These are phyloP conservation scores for Phasia obesa DNA, from an alignment of 2,888 invertebrate species.

Conservation along the genomic window DNA sequence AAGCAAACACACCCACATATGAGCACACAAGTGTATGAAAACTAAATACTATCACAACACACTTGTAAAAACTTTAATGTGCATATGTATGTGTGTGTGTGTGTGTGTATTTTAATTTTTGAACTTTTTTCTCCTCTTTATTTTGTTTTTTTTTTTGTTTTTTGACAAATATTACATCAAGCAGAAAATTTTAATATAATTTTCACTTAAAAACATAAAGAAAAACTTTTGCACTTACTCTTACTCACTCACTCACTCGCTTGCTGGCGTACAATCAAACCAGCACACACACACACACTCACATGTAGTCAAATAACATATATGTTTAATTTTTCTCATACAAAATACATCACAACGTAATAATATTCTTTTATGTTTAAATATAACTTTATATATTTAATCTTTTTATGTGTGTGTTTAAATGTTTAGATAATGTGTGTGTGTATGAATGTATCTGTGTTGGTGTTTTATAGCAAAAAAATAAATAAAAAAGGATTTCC, in stretches of 20 bases:
- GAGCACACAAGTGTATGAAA: neutral
- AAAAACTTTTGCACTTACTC: slow-evolving; percentile 73
- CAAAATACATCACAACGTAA: slow-evolving; percentile 14
- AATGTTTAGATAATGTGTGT: slow-evolving; percentile 14
- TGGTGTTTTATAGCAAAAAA: slow-evolving; percentile 23
- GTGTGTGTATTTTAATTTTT: slow-evolving; percentile 70
- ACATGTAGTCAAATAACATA: slow-evolving; percentile 53
- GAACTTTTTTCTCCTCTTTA: slow-evolving; percentile 63
- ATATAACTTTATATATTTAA: slow-evolving; percentile 51
- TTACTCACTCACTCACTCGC: slow-evolving; percentile 72
- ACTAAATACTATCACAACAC: slow-evolving; percentile 23
- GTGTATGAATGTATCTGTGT: neutral
- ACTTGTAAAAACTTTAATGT: slow-evolving; percentile 2
- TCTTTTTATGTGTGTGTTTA: neutral
- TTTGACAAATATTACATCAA: slow-evolving; percentile 80
- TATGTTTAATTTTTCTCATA: slow-evolving; percentile 40
- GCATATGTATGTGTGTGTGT: slow-evolving; percentile 57
- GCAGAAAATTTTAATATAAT: slow-evolving; percentile 81
- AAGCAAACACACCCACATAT: neutral
- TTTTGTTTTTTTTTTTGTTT: slow-evolving; percentile 59
- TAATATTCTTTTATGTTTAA: slow-evolving; percentile 36
- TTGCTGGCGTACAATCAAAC: slow-evolving; percentile 67
- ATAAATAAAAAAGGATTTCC: slow-evolving; percentile 79
- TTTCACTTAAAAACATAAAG: slow-evolving; percentile 80
- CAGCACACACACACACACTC: no score